These are phyloP conservation scores for Capreolus pygargus DNA, from an alignment of 2,113 vertebrate genomes.

Conservation along the genomic window DNA sequence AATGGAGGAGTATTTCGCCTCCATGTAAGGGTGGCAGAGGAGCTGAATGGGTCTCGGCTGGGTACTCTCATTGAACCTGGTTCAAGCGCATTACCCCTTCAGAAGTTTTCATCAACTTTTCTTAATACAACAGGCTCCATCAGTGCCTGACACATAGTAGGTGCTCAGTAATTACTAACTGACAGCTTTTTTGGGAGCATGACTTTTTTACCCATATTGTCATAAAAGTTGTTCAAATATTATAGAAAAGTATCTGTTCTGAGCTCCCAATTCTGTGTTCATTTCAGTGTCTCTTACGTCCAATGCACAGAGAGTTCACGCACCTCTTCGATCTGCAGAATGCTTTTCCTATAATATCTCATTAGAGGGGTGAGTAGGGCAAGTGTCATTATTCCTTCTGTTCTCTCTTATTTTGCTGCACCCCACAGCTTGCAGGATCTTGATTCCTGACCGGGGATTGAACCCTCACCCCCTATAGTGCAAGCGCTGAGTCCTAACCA, in stretches of 20 bases:
- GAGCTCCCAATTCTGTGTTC: background rate
- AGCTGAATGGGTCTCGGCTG: background rate
- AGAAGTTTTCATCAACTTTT: background rate
- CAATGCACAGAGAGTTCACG: background rate
- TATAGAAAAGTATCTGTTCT: background rate
- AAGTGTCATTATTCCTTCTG: background rate
- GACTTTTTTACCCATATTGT: background rate
- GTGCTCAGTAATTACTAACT: background rate
- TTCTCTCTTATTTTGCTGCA: background rate
- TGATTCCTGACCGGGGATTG: background rate
- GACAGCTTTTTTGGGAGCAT: background rate
- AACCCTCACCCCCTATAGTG: background rate
- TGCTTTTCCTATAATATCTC: background rate
- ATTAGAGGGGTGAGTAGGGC: background rate
- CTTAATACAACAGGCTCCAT: background rate
- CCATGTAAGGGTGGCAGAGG: background rate
- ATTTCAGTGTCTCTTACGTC: background rate
- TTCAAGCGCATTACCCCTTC: background rate
- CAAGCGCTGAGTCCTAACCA: background rate
- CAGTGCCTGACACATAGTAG: background rate
- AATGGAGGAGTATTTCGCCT: background rate
- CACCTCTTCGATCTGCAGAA: background rate
- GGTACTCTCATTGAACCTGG: accelerated
- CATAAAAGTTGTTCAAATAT: background rate
- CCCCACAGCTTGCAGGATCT: background rate